Conservation (phyloP, 2,113 vertebrate species). For the Oreochromis niloticus region DNA sequence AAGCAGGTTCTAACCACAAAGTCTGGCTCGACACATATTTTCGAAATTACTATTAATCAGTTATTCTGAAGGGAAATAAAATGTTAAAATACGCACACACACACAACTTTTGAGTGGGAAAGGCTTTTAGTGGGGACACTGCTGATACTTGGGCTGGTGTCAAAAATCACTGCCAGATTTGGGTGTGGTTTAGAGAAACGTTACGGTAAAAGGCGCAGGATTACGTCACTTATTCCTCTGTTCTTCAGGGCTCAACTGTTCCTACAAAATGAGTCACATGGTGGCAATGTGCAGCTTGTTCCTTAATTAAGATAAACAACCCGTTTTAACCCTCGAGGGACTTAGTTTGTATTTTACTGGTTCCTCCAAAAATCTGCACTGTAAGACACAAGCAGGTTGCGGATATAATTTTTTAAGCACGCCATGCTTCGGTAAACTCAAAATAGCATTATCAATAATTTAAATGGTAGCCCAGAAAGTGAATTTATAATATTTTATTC, state of each 20-base stretch:
- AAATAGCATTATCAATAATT: not conserved
- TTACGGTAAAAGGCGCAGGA: not conserved
- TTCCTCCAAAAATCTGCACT: not conserved
- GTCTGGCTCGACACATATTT: not conserved
- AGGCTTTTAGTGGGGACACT: not conserved
- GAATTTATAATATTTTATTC: not conserved
- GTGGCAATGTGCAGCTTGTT: not conserved
- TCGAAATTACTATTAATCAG: not conserved
- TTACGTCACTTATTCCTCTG: not conserved
- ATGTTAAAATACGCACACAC: not conserved
- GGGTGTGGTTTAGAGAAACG: not conserved
- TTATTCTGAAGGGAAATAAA: not conserved
- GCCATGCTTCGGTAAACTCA: not conserved
- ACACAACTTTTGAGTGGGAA: not conserved
- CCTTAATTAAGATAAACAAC: not conserved
- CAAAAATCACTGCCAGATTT: not conserved
- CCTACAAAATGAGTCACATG: not conserved
- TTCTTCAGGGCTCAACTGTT: not conserved
- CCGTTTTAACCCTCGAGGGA: not conserved
- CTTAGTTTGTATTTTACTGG: not conserved
- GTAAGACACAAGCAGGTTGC: not conserved
- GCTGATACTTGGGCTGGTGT: not conserved
- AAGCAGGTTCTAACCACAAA: not conserved
- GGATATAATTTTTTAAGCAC: not conserved
- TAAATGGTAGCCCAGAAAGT: not conserved